These are phyloP conservation scores for Corythornis madagascariensis DNA, from an alignment of 2,113 vertebrate species.

Conservation along the genomic window DNA sequence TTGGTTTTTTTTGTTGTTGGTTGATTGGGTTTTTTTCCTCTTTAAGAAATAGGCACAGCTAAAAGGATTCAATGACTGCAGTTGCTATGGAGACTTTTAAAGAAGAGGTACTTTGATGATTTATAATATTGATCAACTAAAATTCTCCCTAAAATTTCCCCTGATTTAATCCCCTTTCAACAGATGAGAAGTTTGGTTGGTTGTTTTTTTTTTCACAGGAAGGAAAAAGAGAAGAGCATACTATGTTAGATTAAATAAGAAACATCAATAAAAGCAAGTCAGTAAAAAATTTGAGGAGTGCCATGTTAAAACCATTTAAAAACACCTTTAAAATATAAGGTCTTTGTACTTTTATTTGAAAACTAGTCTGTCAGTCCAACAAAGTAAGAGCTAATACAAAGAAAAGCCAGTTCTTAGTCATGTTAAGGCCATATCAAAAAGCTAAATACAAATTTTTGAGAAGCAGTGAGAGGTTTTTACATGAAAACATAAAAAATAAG, in stretches of 20 bases:
- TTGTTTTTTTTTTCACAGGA: background rate
- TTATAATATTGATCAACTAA: background rate
- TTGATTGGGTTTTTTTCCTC: background rate
- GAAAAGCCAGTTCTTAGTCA: background rate
- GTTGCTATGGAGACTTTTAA: background rate
- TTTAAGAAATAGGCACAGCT: background rate
- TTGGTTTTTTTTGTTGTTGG: too few relatives aligned
- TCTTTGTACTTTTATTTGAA: background rate
- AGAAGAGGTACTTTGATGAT: background rate
- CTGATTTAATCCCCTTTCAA: background rate
- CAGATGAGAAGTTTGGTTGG: background rate
- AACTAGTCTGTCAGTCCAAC: background rate
- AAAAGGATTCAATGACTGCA: background rate
- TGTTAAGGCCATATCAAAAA: background rate
- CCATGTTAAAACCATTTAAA: background rate
- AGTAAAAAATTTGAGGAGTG: background rate
- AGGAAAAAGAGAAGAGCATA: background rate
- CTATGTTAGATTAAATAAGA: background rate
- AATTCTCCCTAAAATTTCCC: background rate
- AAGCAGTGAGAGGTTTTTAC: background rate
- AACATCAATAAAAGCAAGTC: background rate
- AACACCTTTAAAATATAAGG: background rate
- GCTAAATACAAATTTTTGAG: background rate
- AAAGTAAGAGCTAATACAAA: background rate
- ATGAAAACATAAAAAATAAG: too few relatives aligned